phyloP scores from a whole-genome alignment of 64 coral and sea anemone genomes.

The Dendronephthya gigantea region DNA sequence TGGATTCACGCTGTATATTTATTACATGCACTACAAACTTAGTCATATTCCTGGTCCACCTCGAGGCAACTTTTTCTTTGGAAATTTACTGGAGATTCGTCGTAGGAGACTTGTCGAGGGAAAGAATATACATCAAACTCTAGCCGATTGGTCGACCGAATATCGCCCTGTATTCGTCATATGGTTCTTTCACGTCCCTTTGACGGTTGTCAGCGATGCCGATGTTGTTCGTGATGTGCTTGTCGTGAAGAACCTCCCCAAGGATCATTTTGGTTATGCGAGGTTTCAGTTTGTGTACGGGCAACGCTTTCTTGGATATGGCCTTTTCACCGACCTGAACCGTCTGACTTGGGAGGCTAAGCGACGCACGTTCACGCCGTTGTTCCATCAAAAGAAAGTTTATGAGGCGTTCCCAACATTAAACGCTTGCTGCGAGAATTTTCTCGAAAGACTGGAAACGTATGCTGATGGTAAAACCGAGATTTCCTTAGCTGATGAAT shows the following conservation, averaged over 20 bases:
- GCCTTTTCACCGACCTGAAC: constrained; percentile 49
- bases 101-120: constrained; percentile 14
- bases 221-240: constrained; percentile 57
- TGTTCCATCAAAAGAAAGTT: constrained; percentile 38
- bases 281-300: constrained; percentile 57
- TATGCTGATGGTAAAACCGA: constrained; percentile 60
- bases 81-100: constrained; percentile 40
- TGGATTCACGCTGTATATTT: constrained; percentile 7
- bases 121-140: constrained; percentile 55
- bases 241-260: constrained; percentile 47
- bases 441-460: constrained; percentile 44
- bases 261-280: constrained; percentile 56
- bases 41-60: constrained; percentile 64
- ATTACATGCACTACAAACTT: constrained; percentile 23
- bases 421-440: constrained; percentile 54
- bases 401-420: constrained; percentile 35
- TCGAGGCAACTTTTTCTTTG: constrained; percentile 55
- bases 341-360: constrained; percentile 43
- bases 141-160: constrained; percentile 37
- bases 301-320: constrained; percentile 46
- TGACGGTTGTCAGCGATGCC: constrained; percentile 52
- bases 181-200: constrained; percentile 64
- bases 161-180: constrained; percentile 56
- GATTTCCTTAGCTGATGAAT: constrained; percentile 68
- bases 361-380: constrained; percentile 36